Conservation (phyloP, 2,113 vertebrate genomes). For the Agapornis roseicollis region DNA sequence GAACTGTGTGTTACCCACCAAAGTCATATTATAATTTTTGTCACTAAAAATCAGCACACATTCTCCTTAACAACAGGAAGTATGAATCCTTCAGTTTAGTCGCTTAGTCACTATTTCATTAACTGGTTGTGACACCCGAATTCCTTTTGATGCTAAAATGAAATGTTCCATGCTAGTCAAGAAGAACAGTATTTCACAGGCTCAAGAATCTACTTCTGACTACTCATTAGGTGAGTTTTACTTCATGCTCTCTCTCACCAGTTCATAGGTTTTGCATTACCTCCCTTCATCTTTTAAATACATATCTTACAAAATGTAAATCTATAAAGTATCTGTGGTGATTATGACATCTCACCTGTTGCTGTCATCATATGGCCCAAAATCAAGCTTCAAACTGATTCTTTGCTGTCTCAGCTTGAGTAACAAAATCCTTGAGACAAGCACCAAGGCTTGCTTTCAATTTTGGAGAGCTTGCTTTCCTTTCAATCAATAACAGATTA, state of each 20-base stretch:
- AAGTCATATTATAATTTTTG: background rate
- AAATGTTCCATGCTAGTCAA: background rate
- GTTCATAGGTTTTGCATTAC: background rate
- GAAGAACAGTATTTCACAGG: background rate
- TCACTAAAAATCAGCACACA: background rate
- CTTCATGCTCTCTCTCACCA: background rate
- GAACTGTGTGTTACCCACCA: background rate
- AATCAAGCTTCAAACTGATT: background rate
- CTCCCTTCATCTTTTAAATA: background rate
- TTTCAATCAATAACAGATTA: background rate
- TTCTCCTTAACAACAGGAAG: background rate
- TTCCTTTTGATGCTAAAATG: background rate
- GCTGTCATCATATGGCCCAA: background rate
- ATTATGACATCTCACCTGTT: background rate
- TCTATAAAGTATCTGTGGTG: background rate
- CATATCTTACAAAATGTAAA: background rate
- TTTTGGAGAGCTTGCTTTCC: background rate
- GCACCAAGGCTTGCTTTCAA: background rate
- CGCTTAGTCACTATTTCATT: background rate
- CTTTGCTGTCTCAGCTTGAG: background rate
- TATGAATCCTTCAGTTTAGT: background rate
- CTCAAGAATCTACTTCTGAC: background rate
- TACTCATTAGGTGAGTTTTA: background rate
- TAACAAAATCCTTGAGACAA: background rate
- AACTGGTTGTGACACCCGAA: background rate